phyloP scores from a whole-genome alignment of 2,888 invertebrate species.

The Archips xylosteana region DNA sequence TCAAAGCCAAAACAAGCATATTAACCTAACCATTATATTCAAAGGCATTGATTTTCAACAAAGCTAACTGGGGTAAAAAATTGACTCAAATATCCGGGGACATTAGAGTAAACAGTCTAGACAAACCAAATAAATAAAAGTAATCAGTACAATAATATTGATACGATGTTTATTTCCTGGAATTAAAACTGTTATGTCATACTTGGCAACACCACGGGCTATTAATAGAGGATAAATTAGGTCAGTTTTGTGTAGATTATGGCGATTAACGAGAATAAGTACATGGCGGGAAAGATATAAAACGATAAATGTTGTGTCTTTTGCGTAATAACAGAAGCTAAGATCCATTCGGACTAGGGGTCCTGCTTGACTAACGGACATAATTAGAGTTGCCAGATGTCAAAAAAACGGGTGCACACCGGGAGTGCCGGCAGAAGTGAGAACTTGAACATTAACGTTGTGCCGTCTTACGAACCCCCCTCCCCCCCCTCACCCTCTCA shows the following conservation, averaged over 20 bases:
- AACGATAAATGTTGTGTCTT: conserved; percentile 1
- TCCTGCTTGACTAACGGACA: conserved; percentile 31
- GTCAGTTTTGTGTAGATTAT: conserved; percentile 19
- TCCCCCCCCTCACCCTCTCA: too few species aligned
- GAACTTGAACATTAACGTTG: too few species aligned
- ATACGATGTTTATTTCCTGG: conserved; percentile 26
- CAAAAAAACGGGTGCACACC: not conserved
- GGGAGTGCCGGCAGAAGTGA: too few species aligned
- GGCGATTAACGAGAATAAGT: conserved; percentile 1
- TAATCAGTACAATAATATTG: conserved; percentile 16
- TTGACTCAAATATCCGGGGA: too few species aligned
- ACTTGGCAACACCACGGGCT: conserved; percentile 26
- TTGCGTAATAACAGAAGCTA: not conserved
- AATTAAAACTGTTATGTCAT: conserved; percentile 40
- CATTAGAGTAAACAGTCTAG: conserved; percentile 3
- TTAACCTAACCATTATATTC: too few species aligned
- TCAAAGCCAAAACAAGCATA: too few species aligned
- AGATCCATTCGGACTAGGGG: not conserved
- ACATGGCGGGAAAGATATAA: not conserved
- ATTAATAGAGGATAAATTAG: conserved; percentile 35
- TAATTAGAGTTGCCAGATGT: not conserved
- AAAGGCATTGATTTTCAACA: too few species aligned
- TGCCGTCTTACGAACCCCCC: too few species aligned
- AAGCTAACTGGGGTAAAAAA: too few species aligned
- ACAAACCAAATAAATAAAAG: conserved; percentile 3